Percentiles rank a stretch among this genome's conserved stretches.
phyloP scores from a whole-genome alignment of 2,888 invertebrate species.

The Thysanoteuthis rhombus region DNA sequence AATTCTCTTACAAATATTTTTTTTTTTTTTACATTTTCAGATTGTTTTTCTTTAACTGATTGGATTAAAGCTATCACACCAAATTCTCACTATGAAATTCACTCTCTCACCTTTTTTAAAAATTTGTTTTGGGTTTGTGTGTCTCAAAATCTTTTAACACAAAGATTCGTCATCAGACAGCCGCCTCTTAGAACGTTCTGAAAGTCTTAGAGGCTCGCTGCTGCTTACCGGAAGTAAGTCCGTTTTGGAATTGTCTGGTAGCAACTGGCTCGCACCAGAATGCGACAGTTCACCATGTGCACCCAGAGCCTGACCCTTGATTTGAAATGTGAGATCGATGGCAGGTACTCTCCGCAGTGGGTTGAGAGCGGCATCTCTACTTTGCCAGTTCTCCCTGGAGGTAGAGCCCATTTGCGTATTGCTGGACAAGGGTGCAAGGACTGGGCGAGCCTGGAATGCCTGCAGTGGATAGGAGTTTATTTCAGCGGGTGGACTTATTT shows the following conservation, averaged over 20 bases:
- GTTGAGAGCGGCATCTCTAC: background rate
- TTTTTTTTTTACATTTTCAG: background rate
- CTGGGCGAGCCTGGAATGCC: conserved; percentile 29
- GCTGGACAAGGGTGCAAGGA: conserved; percentile 23
- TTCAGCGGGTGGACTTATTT: conserved; percentile 29
- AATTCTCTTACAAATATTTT: background rate
- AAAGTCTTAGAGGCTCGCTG: conserved; percentile 32
- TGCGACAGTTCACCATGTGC: background rate
- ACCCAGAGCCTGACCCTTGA: conserved; percentile 24
- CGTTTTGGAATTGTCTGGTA: background rate
- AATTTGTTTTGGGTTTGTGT: background rate
- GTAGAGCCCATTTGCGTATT: background rate
- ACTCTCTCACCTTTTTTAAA: background rate
- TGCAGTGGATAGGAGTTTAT: conserved; percentile 22
- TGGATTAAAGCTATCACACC: background rate
- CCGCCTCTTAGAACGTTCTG: background rate
- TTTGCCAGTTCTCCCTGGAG: background rate
- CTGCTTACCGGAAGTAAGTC: conserved; percentile 26
- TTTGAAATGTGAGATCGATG: conserved; percentile 18
- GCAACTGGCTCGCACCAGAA: background rate
- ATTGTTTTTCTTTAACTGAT: background rate
- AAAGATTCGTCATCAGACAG: conserved; percentile 16
- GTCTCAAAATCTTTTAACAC: background rate
- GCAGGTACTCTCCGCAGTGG: conserved; percentile 18
- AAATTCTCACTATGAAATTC: background rate